Conservation (phyloP, 2,888 invertebrate genomes). For the Drosophila rubida region DNA sequence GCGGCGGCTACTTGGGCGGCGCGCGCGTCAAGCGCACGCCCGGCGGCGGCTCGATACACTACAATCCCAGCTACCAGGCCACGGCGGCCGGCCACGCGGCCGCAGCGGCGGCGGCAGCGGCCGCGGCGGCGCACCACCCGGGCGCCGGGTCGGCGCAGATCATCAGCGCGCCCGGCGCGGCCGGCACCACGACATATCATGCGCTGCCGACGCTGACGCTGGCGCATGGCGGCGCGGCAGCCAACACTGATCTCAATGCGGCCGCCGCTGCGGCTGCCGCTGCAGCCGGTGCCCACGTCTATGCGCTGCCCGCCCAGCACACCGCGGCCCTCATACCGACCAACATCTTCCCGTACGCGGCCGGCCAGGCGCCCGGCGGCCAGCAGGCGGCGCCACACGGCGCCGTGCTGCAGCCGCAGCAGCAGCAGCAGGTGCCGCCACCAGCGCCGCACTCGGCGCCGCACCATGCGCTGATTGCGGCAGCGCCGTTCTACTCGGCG, state of each 20-base stretch:
- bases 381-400: conserved; percentile 64
- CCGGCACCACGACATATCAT: conserved; percentile 82
- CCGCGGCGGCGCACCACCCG: conserved; percentile 54
- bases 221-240: conserved; percentile 72
- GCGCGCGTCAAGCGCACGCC: conserved; percentile 82
- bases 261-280: conserved; percentile 67
- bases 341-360: conserved; percentile 84
- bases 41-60: conserved; percentile 71
- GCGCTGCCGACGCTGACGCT: conserved; percentile 80
- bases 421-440: conserved; percentile 57
- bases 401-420: conserved; percentile 60
- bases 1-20: conserved; percentile 66
- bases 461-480: conserved; percentile 83
- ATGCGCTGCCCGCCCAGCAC: conserved; percentile 83
- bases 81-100: conserved; percentile 38
- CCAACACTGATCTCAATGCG: conserved; percentile 76
- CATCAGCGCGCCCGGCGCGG: conserved; percentile 62
- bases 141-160: conserved; percentile 61
- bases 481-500: conserved; percentile 79
- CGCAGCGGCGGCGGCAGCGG: conserved; percentile 13
- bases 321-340: conserved; percentile 82
- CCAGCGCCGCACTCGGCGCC: conserved; percentile 49
- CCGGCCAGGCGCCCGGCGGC: conserved; percentile 60
- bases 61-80: conserved; percentile 66
- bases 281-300: conserved; percentile 80